Evolutionary conservation across 2,888 invertebrate genomes (phyloP).

Genomic region (Saturnia japonica): DNA sequence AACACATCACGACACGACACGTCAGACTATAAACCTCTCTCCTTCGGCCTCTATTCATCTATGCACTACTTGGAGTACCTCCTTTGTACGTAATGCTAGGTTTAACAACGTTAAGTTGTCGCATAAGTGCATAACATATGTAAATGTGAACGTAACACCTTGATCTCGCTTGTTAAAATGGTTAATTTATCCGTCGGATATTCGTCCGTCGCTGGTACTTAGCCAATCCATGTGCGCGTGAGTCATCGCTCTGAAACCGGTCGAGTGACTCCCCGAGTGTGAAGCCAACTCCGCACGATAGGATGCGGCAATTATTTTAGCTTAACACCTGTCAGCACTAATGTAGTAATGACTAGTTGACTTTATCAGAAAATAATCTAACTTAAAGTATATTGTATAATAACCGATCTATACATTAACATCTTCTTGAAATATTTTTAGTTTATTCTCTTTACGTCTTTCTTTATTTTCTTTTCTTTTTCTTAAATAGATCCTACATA

Average conservation of each 20-base stretch:
- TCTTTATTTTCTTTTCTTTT: not conserved
- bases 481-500: not conserved
- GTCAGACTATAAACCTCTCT: no score
- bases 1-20: no score
- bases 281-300: conserved; percentile 34
- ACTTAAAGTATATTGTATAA: not conserved
- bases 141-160: conserved; percentile 22
- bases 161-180: conserved; percentile 31
- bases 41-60: not conserved
- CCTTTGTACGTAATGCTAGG: not conserved
- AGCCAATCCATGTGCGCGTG: conserved; percentile 43
- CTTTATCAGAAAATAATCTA: not conserved
- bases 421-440: not conserved
- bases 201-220: conserved; percentile 34
- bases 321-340: conserved; percentile 40
- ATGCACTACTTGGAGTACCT: not conserved
- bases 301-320: conserved; percentile 46
- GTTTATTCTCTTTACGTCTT: not conserved
- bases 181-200: conserved; percentile 46
- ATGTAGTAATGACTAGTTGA: conserved; percentile 28
- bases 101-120: not conserved
- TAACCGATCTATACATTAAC: not conserved
- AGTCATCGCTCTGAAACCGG: conserved; percentile 55
- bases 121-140: conserved; percentile 26
- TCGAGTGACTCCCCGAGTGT: conserved; percentile 30